Percentiles rank a stretch among this genome's conserved stretches.
Conservation (phyloP, 2,797 vertebrate species). For the Sarcophilus harrisii region DNA sequence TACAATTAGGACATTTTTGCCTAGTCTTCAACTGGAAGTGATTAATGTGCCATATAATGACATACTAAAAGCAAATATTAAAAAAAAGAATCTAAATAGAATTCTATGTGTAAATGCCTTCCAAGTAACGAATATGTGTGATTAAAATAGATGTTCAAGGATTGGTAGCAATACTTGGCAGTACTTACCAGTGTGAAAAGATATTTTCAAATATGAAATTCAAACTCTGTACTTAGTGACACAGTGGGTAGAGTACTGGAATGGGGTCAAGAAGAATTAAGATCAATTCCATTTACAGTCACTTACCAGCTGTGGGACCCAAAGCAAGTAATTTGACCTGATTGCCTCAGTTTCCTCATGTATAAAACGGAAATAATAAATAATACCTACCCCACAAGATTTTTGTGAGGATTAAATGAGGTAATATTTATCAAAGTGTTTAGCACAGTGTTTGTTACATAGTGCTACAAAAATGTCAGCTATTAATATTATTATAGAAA, state of each 20-base stretch:
- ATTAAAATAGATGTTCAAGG: background rate
- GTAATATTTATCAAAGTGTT: background rate
- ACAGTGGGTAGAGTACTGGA: background rate
- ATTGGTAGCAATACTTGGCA: background rate
- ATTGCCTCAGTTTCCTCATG: background rate
- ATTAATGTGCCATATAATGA: background rate
- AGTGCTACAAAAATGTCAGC: background rate
- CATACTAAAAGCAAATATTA: background rate
- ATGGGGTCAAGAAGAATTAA: background rate
- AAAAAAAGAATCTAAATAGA: background rate
- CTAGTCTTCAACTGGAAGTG: background rate
- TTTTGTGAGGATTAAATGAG: background rate
- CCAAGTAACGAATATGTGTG: background rate
- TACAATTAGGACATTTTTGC: background rate
- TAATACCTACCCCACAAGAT: background rate
- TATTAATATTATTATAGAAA: background rate
- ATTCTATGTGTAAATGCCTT: background rate
- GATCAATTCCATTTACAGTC: background rate
- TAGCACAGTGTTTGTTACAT: background rate
- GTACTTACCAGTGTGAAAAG: background rate
- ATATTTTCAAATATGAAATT: background rate
- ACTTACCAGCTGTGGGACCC: background rate
- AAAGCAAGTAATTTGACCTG: background rate
- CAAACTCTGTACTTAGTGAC: background rate
- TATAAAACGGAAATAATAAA: background rate